phyloP scores from a whole-genome alignment of 2,797 vertebrate genomes.

The Nasua narica region DNA sequence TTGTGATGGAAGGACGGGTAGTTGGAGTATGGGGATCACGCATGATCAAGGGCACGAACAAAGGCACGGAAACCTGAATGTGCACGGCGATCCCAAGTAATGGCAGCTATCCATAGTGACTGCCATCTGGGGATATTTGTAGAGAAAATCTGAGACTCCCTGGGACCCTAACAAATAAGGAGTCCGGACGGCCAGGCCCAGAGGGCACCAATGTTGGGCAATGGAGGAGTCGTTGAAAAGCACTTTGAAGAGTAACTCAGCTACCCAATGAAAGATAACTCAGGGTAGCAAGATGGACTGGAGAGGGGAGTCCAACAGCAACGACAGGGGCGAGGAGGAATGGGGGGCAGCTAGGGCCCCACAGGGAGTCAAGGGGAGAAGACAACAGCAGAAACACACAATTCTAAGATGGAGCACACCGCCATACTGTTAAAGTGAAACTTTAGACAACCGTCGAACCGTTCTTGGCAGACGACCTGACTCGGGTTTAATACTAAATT shows the following conservation, averaged over 20 bases:
- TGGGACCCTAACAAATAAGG: not conserved
- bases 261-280: not conserved
- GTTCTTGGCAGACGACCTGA: not conserved
- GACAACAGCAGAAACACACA: not conserved
- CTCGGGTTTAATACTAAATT: not conserved
- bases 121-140: too few species aligned
- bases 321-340: not conserved
- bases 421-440: not conserved
- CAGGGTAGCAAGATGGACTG: not conserved
- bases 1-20: not conserved
- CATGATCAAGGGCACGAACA: not conserved
- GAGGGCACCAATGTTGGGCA: not conserved
- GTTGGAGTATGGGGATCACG: accelerated
- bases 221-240: not conserved
- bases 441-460: not conserved
- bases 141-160: not conserved
- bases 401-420: not conserved
- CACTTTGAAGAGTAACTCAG: not conserved
- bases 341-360: not conserved
- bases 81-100: not conserved
- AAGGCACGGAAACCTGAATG: not conserved
- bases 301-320: not conserved
- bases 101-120: not conserved
- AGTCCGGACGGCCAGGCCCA: not conserved
- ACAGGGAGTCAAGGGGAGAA: not conserved